Conservation (phyloP, 2,888 invertebrate genomes). For the Xestia xanthographa region DNA sequence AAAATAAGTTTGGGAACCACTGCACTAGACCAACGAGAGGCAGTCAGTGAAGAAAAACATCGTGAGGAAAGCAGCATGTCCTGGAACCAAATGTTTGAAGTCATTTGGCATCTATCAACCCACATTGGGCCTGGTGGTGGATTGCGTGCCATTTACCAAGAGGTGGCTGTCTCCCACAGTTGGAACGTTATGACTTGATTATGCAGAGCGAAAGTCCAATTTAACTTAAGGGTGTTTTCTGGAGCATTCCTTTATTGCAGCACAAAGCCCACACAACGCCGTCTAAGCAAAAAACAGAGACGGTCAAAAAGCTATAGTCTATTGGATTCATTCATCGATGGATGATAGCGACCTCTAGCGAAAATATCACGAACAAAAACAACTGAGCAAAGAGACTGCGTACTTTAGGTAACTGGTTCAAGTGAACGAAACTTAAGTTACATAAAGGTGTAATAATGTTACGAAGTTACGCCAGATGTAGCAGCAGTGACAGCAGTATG, state of each 20-base stretch:
- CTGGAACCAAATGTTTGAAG: background rate
- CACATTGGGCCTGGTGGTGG: background rate
- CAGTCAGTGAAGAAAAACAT: background rate
- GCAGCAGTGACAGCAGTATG: background rate
- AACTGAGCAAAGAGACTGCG: too few species aligned
- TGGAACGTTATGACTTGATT: background rate
- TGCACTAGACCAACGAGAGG: too few species aligned
- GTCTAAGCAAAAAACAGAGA: background rate
- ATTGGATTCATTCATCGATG: background rate
- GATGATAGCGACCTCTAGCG: conserved; percentile 51
- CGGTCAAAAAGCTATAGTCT: background rate
- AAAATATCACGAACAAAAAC: conserved; percentile 7
- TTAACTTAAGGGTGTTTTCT: background rate
- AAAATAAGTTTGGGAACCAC: too few species aligned
- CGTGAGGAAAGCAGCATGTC: background rate
- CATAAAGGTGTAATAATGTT: conserved; percentile 25
- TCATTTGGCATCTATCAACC: background rate
- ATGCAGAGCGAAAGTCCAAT: background rate
- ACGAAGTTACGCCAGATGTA: conserved; percentile 53
- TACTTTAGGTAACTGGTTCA: background rate
- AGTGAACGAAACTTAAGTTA: conserved; percentile 29
- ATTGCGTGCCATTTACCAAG: too few species aligned
- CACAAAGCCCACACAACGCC: background rate
- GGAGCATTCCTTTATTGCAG: background rate
- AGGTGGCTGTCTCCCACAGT: background rate